Evolutionary conservation across 2,113 vertebrate genomes (phyloP).

Genomic region (Bos javanicus): DNA sequence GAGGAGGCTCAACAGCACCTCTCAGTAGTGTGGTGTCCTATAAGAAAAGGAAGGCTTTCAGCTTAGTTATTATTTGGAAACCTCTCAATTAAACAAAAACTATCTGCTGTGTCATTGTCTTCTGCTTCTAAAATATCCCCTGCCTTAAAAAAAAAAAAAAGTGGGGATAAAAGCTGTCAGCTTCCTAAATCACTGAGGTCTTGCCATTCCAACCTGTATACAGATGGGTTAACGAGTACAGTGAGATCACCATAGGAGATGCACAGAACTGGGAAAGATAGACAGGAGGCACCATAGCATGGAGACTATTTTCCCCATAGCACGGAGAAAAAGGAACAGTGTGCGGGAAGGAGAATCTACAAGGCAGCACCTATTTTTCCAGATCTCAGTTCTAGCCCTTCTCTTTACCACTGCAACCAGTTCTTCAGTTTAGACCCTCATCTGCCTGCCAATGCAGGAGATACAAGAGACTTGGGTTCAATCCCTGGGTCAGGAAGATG

Average conservation of each 20-base stretch:
- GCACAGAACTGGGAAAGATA: background rate
- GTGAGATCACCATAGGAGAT: background rate
- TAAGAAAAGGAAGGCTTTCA: slow-evolving; percentile 10
- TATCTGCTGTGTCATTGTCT: background rate
- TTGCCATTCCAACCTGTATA: background rate
- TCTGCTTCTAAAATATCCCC: background rate
- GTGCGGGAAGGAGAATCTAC: background rate
- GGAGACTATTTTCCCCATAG: background rate
- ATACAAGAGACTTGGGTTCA: background rate
- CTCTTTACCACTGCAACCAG: background rate
- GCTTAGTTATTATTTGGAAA: slow-evolving; percentile 11
- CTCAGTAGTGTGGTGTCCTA: background rate
- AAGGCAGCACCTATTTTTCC: background rate
- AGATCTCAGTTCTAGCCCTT: background rate
- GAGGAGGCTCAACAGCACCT: background rate
- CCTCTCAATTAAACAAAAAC: slow-evolving; percentile 19
- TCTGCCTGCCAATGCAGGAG: background rate
- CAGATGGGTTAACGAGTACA: background rate
- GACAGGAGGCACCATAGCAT: background rate
- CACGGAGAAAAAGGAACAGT: background rate
- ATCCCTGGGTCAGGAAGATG: background rate
- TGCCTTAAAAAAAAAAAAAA: background rate
- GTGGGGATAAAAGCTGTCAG: background rate
- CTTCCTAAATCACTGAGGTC: background rate
- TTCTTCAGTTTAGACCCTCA: background rate